Conservation (phyloP, 37 sponge, comb jelly and placozoan genomes). For the Oopsacas minuta region DNA sequence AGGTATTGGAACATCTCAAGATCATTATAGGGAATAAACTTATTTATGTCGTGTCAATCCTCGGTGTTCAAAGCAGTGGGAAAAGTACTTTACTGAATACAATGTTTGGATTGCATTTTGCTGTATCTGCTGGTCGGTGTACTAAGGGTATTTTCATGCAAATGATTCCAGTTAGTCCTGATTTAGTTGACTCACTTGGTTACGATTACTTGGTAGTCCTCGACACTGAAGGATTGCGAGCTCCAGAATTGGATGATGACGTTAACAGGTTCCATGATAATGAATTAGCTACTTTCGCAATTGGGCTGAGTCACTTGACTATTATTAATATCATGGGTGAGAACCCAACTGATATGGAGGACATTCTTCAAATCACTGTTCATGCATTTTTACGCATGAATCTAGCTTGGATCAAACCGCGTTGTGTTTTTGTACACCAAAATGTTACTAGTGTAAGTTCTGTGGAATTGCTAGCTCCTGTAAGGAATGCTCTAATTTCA, state of each 20-base stretch:
- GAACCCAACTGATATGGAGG: slow-evolving; percentile 16
- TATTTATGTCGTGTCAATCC: background rate
- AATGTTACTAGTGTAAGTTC: slow-evolving; percentile 17
- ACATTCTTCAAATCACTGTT: slow-evolving; percentile 27
- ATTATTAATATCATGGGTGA: slow-evolving; percentile 35
- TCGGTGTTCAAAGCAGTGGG: slow-evolving; percentile 25
- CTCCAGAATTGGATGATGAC: slow-evolving; percentile 21
- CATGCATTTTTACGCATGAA: slow-evolving; percentile 34
- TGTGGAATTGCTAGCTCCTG: background rate
- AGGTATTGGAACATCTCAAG: slow-evolving; percentile 17
- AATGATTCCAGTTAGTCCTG: background rate
- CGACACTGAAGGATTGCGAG: slow-evolving; percentile 29
- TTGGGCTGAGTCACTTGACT: too few relatives aligned
- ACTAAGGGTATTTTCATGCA: too few relatives aligned
- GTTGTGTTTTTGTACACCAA: slow-evolving; percentile 32
- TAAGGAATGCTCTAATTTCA: slow-evolving; percentile 10
- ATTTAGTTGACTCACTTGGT: background rate
- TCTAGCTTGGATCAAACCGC: background rate
- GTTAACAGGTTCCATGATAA: slow-evolving; percentile 7
- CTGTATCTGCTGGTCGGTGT: slow-evolving; percentile 30
- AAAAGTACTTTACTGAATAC: too few relatives aligned
- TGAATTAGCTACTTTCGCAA: slow-evolving; percentile 22
- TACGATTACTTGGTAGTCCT: slow-evolving; percentile 21
- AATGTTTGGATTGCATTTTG: slow-evolving; percentile 23
- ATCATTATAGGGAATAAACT: background rate